Percentiles rank a stretch among this genome's conserved stretches.
Conservation (phyloP, 2,888 invertebrate species). For the Pandemis corylana region DNA sequence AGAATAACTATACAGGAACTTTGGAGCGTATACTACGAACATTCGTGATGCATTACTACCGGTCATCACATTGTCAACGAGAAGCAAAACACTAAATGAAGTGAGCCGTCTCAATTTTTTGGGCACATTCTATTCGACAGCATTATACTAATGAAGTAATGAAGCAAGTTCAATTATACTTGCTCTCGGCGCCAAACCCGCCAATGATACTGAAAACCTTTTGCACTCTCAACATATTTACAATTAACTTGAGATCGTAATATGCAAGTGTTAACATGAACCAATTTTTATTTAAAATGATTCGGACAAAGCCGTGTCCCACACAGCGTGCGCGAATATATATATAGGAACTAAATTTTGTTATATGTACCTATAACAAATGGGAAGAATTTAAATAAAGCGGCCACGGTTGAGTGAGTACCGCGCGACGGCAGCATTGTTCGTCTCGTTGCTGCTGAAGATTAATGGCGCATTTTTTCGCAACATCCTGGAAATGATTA, state of each 20-base stretch:
- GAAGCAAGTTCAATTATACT: too few species aligned
- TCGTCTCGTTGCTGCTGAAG: conserved; percentile 45
- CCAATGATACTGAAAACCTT: too few species aligned
- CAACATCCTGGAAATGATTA: conserved; percentile 46
- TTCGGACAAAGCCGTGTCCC: background rate
- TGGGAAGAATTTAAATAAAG: conserved; percentile 49
- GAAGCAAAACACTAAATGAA: background rate
- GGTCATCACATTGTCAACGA: background rate
- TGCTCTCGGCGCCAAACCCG: too few species aligned
- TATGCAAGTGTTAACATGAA: background rate
- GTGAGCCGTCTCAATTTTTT: background rate
- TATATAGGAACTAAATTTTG: conserved; percentile 36
- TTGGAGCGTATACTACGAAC: background rate
- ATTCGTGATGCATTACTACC: background rate
- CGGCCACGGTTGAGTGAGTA: conserved; percentile 44
- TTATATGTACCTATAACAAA: conserved; percentile 32
- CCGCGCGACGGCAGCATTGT: conserved; percentile 48
- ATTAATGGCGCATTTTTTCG: conserved; percentile 43
- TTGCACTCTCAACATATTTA: background rate
- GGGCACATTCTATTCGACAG: background rate
- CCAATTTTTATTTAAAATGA: too few species aligned
- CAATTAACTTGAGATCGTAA: too few species aligned
- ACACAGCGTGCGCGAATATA: background rate
- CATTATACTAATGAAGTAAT: background rate
- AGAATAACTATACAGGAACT: background rate